These are phyloP conservation scores for Bombus superbus DNA, from an alignment of 1,140 invertebrate species.

Conservation along the genomic window DNA sequence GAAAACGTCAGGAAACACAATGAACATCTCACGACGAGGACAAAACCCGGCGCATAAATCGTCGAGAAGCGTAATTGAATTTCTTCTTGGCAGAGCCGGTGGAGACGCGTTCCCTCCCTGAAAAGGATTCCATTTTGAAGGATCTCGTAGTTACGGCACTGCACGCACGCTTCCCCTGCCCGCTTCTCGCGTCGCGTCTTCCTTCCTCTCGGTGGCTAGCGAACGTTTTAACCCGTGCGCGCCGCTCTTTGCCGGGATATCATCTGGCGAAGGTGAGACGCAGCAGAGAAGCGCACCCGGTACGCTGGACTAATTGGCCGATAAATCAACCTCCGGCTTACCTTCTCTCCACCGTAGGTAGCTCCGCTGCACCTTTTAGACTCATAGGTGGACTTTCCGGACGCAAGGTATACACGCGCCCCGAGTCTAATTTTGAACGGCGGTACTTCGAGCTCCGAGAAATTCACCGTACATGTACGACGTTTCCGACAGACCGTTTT, in stretches of 20 bases:
- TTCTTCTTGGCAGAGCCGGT: not conserved
- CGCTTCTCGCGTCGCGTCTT: not conserved
- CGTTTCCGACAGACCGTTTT: not conserved
- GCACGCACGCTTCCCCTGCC: slow-evolving; percentile 26
- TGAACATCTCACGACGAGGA: slow-evolving; percentile 17
- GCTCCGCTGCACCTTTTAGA: slow-evolving; percentile 59
- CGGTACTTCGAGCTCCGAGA: not conserved
- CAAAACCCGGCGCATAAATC: not conserved
- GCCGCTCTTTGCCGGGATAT: slow-evolving; percentile 72
- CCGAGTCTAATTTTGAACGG: slow-evolving; percentile 59
- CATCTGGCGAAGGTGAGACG: slow-evolving; percentile 76
- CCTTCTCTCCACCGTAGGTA: slow-evolving; percentile 55
- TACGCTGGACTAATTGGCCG: slow-evolving; percentile 78
- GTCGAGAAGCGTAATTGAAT: slow-evolving; percentile 18
- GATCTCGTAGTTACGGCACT: slow-evolving; percentile 57
- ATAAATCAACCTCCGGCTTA: slow-evolving; percentile 76
- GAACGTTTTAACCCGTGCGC: slow-evolving; percentile 65
- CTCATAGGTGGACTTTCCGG: slow-evolving; percentile 63
- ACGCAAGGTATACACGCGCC: slow-evolving; percentile 55
- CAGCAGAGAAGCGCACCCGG: slow-evolving; percentile 76
- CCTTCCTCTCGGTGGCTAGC: not conserved
- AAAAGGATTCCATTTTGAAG: slow-evolving; percentile 35
- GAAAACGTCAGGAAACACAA: not conserved
- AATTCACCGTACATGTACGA: slow-evolving; percentile 9
- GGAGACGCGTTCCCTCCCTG: not conserved